These are phyloP conservation scores for Poecile montanus DNA, from an alignment of 2,797 vertebrate species.

Conservation along the genomic window DNA sequence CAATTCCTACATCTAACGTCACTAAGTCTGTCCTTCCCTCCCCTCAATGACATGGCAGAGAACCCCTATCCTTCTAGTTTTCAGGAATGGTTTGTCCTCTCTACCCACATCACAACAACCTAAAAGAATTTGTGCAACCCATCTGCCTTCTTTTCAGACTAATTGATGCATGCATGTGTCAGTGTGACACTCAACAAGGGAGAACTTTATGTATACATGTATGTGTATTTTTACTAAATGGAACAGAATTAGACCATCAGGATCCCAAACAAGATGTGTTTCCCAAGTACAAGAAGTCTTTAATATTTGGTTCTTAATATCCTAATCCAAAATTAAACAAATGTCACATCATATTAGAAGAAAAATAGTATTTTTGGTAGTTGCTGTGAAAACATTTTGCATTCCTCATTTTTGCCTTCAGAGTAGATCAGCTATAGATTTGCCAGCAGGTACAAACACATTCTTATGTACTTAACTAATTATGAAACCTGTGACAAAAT, in stretches of 20 bases:
- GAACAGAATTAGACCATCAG: background rate
- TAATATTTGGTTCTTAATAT: background rate
- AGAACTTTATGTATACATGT: background rate
- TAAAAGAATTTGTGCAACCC: background rate
- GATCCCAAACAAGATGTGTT: background rate
- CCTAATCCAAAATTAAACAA: background rate
- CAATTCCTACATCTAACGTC: background rate
- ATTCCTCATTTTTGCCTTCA: background rate
- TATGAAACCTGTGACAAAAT: background rate
- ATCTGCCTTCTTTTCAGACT: background rate
- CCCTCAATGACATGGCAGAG: background rate
- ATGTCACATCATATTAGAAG: background rate
- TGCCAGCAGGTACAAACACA: background rate
- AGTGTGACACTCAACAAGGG: background rate
- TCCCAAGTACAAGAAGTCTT: background rate
- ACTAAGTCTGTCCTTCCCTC: background rate
- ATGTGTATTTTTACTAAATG: background rate
- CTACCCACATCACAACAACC: background rate
- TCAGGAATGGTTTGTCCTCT: background rate
- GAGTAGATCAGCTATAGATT: background rate
- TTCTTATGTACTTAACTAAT: background rate
- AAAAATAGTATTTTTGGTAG: background rate
- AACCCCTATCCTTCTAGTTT: background rate
- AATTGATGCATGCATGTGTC: background rate
- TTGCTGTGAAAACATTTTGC: background rate